phyloP scores from a whole-genome alignment of 1,140 invertebrate species.

The Drosophila ohnishii region DNA sequence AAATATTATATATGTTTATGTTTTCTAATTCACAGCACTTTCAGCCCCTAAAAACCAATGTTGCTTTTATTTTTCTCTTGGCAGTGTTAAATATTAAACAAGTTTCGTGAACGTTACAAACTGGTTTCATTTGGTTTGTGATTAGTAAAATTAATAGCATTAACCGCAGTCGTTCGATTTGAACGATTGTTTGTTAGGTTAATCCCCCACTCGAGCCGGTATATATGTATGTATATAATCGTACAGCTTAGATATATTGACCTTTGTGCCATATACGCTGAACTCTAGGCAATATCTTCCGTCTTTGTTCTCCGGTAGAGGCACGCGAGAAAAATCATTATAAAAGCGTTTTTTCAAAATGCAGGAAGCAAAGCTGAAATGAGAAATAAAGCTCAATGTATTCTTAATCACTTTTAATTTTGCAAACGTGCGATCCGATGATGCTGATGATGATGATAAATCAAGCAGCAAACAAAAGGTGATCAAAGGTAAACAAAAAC shows the following conservation, averaged over 20 bases:
- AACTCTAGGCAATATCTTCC: conserved; percentile 46
- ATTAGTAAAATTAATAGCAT: conserved; percentile 29
- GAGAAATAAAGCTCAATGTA: conserved; percentile 37
- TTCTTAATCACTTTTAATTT: conserved; percentile 57
- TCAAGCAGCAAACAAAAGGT: conserved; percentile 30
- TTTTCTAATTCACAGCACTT: conserved; percentile 33
- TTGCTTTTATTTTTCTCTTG: conserved; percentile 10
- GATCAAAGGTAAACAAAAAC: conserved; percentile 23
- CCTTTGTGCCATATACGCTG: conserved; percentile 49
- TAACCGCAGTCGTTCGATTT: conserved; percentile 13
- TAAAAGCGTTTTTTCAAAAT: conserved; percentile 26
- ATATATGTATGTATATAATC: not conserved
- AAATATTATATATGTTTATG: conserved; percentile 6
- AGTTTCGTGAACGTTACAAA: conserved; percentile 35
- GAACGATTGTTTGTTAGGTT: conserved; percentile 28
- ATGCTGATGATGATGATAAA: conserved; percentile 36
- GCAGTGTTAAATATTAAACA: conserved; percentile 24
- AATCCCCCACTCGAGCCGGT: conserved; percentile 19
- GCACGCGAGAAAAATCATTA: conserved; percentile 37
- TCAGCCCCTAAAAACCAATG: not conserved
- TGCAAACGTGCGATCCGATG: conserved; percentile 26
- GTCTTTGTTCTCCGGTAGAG: conserved; percentile 32
- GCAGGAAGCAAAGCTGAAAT: conserved; percentile 36
- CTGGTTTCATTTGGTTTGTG: conserved; percentile 9
- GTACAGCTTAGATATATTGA: conserved; percentile 28